Percentiles rank a stretch among this genome's conserved stretches.
Conservation (phyloP, 1,140 invertebrate genomes). For the Trachymyrmex cornetzi region DNA sequence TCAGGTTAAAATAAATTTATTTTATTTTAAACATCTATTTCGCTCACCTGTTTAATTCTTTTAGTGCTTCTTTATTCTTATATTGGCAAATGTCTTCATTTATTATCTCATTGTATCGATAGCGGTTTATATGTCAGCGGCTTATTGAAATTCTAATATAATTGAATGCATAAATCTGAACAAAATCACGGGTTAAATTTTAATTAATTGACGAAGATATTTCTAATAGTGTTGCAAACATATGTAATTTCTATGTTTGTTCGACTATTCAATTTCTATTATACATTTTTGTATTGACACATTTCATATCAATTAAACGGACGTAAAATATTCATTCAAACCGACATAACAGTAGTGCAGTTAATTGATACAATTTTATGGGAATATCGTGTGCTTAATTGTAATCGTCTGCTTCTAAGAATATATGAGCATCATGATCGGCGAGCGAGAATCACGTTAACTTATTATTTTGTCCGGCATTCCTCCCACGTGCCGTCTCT, state of each 20-base stretch:
- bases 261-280: not conserved
- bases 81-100: not conserved
- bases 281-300: not conserved
- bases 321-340: not conserved
- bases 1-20: no score
- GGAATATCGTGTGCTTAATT: constrained; percentile 17
- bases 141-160: no score
- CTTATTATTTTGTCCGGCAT: constrained; percentile 36
- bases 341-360: not conserved
- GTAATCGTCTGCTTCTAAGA: constrained; percentile 37
- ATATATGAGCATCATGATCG: not conserved
- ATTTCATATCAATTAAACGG: not conserved
- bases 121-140: no score
- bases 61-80: not conserved
- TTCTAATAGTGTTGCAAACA: not conserved
- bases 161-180: no score
- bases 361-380: constrained; percentile 1
- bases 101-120: no score
- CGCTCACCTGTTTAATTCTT: no score
- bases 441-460: constrained; percentile 16
- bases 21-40: no score
- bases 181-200: not conserved
- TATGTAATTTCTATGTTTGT: not conserved
- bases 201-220: not conserved
- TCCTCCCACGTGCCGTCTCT: not conserved